A percentile compares a stretch with the other conserved stretches of the same genome.
Evolutionary conservation across 35 echinoderm and acorn worm species (phyloP).

Genomic region (Heliocidaris erythrogramma): DNA sequence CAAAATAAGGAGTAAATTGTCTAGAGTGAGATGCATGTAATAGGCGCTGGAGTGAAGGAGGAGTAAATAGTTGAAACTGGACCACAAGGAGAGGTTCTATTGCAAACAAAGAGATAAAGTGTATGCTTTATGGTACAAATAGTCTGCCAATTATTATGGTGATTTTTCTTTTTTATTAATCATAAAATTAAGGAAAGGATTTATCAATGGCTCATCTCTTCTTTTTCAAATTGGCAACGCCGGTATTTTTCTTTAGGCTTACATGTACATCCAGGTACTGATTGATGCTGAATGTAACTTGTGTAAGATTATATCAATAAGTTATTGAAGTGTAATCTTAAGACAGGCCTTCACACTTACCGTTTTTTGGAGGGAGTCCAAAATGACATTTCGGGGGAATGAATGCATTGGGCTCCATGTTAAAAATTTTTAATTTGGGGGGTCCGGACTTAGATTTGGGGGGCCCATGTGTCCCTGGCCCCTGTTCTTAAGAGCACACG

Average conservation of each 20-base stretch:
- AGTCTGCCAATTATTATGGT: neutral
- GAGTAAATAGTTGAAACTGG: neutral
- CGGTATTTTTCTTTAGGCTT: neutral
- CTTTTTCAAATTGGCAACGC: too few species aligned
- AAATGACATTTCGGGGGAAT: too few species aligned
- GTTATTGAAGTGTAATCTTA: neutral
- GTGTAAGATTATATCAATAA: neutral
- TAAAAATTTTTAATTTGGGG: too few species aligned
- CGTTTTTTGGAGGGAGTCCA: too few species aligned
- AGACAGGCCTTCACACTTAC: too few species aligned
- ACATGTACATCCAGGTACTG: neutral
- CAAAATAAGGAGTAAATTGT: neutral
- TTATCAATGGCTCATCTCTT: neutral
- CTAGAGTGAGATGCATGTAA: neutral
- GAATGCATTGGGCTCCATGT: too few species aligned
- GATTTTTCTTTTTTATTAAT: neutral
- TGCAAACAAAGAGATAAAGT: neutral
- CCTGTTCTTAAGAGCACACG: too few species aligned
- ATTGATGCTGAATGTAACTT: neutral
- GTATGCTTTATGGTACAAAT: neutral
- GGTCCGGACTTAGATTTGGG: too few species aligned
- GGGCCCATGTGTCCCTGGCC: too few species aligned
- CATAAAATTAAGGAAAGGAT: neutral
- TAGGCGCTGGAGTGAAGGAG: neutral
- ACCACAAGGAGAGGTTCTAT: neutral